phyloP scores from a whole-genome alignment of 2,113 vertebrate genomes.

The Chaetodon trifascialis region DNA sequence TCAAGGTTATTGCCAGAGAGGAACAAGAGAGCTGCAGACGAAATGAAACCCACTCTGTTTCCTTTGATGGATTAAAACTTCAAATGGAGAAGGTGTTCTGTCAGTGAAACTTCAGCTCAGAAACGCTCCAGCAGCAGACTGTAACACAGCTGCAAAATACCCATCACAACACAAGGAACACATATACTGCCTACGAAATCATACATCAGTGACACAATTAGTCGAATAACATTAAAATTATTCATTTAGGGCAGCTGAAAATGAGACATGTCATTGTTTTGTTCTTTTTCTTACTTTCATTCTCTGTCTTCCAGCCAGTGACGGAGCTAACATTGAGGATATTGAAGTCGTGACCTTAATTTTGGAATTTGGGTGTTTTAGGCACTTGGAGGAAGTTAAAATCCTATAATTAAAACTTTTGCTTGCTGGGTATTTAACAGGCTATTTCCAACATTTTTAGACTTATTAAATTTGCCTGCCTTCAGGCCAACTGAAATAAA shows the following conservation, averaged over 20 bases:
- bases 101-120: not conserved
- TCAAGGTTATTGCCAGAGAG: constrained; percentile 25
- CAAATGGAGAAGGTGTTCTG: constrained; percentile 3
- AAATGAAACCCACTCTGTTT: constrained; percentile 28
- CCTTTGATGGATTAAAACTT: constrained; percentile 32
- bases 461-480: not conserved
- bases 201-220: not conserved
- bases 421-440: not conserved
- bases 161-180: not conserved
- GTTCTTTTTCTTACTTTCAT: too few species aligned
- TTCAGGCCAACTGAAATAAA: not conserved
- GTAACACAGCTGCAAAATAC: not conserved
- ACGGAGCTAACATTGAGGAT: not conserved
- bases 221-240: not conserved
- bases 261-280: not conserved
- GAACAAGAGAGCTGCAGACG: not conserved
- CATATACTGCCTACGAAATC: not conserved
- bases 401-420: not conserved
- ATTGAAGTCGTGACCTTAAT: not conserved
- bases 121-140: not conserved
- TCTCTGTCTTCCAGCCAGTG: not conserved
- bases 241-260: not conserved
- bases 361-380: not conserved
- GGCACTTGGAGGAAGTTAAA: not conserved
- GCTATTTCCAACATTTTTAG: not conserved